Base-by-base conservation (phyloP, 2,797 vertebrate species). In the Alca torda region DNA sequence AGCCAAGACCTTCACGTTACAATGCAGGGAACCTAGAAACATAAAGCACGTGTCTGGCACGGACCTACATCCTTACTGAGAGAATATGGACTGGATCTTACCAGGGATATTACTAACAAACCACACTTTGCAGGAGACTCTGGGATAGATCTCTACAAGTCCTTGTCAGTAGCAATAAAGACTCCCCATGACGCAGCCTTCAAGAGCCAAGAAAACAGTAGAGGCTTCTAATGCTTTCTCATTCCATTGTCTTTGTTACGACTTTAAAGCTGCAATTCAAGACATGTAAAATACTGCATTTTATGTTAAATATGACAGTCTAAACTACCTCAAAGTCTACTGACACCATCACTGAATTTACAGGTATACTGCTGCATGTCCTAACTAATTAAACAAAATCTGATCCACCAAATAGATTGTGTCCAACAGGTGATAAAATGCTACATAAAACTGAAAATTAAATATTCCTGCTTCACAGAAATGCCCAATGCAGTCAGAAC, bases 161-260 rank as follows among this genome's bases (percentile, higher is more conserved):
- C 39, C 82, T 90, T 94, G 79, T 94, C 80, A 95, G 56, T 6
- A 94, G 90, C 68, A 94, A 89, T 84, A 90, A 94, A 73, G 77
- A 67, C 81, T 89, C 67, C 60, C 43, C 39, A 53, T 26, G 84
- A 87, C 0, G 4, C 35, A 87, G 67, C 31, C 68, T 85, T 63
- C 72, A 75, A 93, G 64, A 93, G 84, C 70, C 83, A 95, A 89
- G 94, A 84, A 87, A 20, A 0, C 80, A 91, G 51, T 5, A 60
- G 51, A 46, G 68, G 60, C 50, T 89, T 92, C 53, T 77, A 72
- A 68, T 10, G 33, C 53, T 59, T 85, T 54, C 77, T 79, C 46
- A 61, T 76, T 73, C 45, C 46, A 48, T 25, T 87, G 70, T 51
- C 83, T 7, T 12, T 53, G 39, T 39, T 77, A 83, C 33, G 54